These are phyloP conservation scores for Tribolium castaneum DNA, from an alignment of 1,140 invertebrate species.

Conservation along the genomic window DNA sequence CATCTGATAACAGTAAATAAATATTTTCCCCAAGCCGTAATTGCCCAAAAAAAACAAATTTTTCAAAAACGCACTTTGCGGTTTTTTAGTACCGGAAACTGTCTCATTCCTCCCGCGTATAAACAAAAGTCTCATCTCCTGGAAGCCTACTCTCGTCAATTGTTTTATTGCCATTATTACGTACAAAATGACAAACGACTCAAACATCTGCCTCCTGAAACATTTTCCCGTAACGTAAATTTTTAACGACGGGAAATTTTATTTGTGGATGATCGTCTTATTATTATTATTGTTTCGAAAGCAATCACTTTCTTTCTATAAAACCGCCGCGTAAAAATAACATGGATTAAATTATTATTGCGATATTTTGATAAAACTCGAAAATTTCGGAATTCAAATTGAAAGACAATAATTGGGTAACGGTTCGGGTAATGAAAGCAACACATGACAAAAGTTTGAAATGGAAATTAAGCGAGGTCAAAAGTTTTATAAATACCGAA, in stretches of 20 bases:
- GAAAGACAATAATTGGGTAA: not conserved
- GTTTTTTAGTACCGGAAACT: not conserved
- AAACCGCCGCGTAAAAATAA: no score
- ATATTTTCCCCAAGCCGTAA: no score
- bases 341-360: no score
- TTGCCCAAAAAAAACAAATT: no score
- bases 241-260: not conserved
- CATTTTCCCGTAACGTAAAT: not conserved
- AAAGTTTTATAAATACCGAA: constrained; percentile 8
- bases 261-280: not conserved
- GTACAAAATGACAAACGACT: constrained; percentile 3
- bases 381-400: not conserved
- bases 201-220: not conserved
- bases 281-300: not conserved
- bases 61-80: no score
- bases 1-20: not conserved
- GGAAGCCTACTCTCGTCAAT: not conserved
- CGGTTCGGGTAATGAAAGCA: not conserved
- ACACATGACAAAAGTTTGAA: not conserved
- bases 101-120: not conserved
- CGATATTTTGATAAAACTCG: not conserved
- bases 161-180: not conserved
- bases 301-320: no score
- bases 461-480: not conserved
- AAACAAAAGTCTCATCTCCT: not conserved